Conservation (phyloP, 2,797 vertebrate species). For the Pipistrellus pipistrellus region DNA sequence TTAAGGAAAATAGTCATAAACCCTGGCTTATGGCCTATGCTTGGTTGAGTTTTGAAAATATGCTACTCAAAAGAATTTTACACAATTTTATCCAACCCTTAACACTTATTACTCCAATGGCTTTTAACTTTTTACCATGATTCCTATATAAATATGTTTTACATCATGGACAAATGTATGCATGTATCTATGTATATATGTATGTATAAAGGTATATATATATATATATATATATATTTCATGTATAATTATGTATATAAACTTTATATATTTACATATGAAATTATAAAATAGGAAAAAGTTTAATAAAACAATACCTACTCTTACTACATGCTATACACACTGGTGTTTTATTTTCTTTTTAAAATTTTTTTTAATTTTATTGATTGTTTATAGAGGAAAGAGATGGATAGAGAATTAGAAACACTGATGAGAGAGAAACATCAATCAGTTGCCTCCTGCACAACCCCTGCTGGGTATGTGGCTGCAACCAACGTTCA, state of each 20-base stretch:
- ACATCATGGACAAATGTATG: not conserved
- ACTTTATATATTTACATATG: no score
- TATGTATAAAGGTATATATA: not conserved
- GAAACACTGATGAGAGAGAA: no score
- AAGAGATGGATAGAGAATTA: no score
- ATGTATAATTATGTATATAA: not conserved
- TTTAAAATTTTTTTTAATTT: not conserved
- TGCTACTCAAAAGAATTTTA: slow-evolving; percentile 67
- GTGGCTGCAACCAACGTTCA: no score
- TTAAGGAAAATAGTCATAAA: slow-evolving; percentile 73
- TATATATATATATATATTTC: no score
- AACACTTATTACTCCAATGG: slow-evolving; percentile 35
- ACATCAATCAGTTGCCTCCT: no score
- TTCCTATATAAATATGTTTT: not conserved
- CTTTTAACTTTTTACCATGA: slow-evolving; percentile 61
- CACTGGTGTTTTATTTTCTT: not conserved
- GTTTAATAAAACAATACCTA: not conserved
- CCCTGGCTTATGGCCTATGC: slow-evolving; percentile 6
- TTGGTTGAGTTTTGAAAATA: slow-evolving; percentile 64
- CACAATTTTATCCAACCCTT: slow-evolving; percentile 71
- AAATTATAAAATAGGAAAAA: not conserved
- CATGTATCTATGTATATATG: not conserved
- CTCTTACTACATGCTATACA: not conserved
- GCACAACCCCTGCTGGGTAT: no score
- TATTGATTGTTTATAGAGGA: no score